phyloP scores from a whole-genome alignment of 2,113 vertebrate species.

The Rhinoderma darwinii region DNA sequence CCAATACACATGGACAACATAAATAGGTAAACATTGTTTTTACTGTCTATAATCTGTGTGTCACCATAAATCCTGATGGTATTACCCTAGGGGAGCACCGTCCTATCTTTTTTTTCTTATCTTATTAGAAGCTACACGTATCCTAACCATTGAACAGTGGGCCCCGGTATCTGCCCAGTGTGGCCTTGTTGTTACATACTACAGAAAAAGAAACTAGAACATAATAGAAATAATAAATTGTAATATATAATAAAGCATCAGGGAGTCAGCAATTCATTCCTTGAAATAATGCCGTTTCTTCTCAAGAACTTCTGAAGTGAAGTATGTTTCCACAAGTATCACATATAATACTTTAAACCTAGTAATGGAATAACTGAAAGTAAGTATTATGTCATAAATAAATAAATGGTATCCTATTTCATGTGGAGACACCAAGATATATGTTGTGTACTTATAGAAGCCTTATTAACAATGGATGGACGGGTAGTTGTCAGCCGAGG shows the following conservation, averaged over 20 bases:
- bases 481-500: neutral
- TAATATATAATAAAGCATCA: neutral
- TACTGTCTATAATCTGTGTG: too few relatives aligned
- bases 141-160: too few relatives aligned
- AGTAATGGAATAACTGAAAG: neutral
- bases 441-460: slow-evolving; percentile 22
- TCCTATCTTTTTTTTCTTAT: too few relatives aligned
- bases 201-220: neutral
- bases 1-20: too few relatives aligned
- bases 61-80: too few relatives aligned
- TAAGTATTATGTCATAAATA: slow-evolving; percentile 12
- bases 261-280: neutral
- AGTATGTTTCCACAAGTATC: neutral
- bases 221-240: neutral
- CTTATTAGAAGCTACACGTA: too few relatives aligned
- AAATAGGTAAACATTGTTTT: too few relatives aligned
- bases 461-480: slow-evolving; percentile 34
- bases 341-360: neutral
- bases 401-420: neutral
- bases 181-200: neutral
- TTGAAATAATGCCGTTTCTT: neutral
- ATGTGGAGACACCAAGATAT: slow-evolving; percentile 8
- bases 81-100: too few relatives aligned
- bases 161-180: too few relatives aligned
- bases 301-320: neutral